These are phyloP conservation scores for Chondrilla cf. caribensis DNA, from an alignment of 37 sponge, comb jelly and placozoan species.

Conservation along the genomic window DNA sequence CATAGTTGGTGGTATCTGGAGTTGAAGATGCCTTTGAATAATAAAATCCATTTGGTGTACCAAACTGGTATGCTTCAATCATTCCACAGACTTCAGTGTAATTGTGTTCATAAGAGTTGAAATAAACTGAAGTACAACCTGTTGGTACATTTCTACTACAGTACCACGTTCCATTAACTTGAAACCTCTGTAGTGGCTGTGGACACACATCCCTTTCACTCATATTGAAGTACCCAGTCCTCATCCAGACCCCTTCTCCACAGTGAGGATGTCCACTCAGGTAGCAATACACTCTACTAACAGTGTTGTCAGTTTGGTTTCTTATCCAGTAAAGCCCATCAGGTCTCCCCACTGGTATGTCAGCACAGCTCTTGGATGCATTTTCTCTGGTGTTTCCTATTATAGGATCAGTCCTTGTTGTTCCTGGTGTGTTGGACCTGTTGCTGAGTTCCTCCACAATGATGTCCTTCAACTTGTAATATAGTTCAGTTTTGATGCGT, in stretches of 20 bases:
- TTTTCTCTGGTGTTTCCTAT: not conserved
- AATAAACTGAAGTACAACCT: slow-evolving; percentile 10
- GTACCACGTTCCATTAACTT: not conserved
- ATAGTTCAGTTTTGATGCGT: slow-evolving; percentile 27
- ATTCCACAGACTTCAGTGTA: slow-evolving; percentile 17
- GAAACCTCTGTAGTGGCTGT: not conserved
- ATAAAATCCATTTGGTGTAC: not conserved
- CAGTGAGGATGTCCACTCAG: slow-evolving; percentile 4
- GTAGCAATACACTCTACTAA: slow-evolving; percentile 6
- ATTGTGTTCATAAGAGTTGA: not conserved
- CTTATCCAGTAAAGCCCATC: slow-evolving; percentile 9
- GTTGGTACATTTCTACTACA: not conserved
- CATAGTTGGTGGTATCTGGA: not conserved
- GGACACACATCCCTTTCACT: not conserved
- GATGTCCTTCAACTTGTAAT: not conserved
- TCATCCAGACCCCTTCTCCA: slow-evolving; percentile 33
- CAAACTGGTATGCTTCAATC: slow-evolving; percentile 18
- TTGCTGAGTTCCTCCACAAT: not conserved
- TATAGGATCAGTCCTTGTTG: not conserved
- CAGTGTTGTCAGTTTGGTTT: not conserved
- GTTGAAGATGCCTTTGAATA: not conserved
- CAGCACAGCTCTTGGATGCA: slow-evolving; percentile 2
- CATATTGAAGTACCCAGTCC: slow-evolving; percentile 10
- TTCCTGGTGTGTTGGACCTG: too few relatives aligned
- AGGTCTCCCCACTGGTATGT: slow-evolving; percentile 1